Conservation (phyloP, 2,888 invertebrate species). For the Elgonia sp. region DNA sequence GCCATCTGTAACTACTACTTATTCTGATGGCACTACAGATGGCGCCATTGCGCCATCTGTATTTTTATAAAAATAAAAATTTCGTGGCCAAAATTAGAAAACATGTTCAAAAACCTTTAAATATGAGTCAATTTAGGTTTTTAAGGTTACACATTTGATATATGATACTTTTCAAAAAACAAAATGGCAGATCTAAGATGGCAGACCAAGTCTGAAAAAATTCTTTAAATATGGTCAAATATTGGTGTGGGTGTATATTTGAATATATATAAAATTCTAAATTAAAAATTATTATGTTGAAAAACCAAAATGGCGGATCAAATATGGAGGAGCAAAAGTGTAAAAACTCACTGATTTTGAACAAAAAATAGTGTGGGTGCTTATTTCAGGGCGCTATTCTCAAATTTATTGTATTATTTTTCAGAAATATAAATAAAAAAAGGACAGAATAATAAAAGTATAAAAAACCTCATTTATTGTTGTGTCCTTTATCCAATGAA, state of each 20-base stretch:
- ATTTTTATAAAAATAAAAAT: no score
- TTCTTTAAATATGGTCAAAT: constrained; percentile 30
- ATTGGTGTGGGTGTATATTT: constrained; percentile 29
- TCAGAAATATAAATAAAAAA: constrained; percentile 33
- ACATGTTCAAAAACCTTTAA: constrained; percentile 31
- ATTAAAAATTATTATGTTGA: constrained; percentile 20
- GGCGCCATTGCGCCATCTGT: no score
- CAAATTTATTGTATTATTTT: constrained; percentile 35
- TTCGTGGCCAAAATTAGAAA: constrained; percentile 43
- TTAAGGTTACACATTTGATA: constrained; percentile 25
- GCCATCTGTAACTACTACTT: no score
- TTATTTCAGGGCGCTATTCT: constrained; percentile 33
- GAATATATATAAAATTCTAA: constrained; percentile 30
- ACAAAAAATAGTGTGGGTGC: constrained; percentile 32
- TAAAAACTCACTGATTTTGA: constrained; percentile 26
- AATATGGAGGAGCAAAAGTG: constrained; percentile 26
- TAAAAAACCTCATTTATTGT: constrained; percentile 17
- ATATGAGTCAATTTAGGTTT: constrained; percentile 32
- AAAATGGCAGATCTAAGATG: constrained; percentile 37
- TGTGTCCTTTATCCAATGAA: no score
- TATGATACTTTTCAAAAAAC: constrained; percentile 35
- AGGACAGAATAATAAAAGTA: constrained; percentile 32
- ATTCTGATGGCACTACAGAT: no score
- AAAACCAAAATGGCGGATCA: constrained; percentile 30
- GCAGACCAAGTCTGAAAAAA: constrained; percentile 45